Base-by-base conservation (phyloP, 2,888 invertebrate species). In the Sesia apiformis region DNA sequence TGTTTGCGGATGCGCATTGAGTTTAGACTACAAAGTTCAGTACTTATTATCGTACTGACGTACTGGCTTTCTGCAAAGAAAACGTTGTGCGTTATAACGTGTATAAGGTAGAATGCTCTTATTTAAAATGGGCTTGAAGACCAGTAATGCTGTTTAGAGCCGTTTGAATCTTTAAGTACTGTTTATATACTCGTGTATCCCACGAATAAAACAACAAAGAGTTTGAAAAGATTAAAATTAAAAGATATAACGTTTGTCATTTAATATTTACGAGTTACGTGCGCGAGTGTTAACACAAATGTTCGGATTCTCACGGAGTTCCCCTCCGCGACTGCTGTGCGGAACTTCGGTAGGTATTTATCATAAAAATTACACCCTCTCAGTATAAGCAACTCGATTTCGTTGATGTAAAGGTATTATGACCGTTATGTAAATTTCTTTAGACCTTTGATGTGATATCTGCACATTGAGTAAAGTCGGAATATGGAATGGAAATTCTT, bases 301-400 rank as follows among this genome's bases (percentile, higher is more conserved):
- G n/a, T 46, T 46, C 46, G 8, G 23, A 46, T 46, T 46, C 46
- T 46, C 46, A 46, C 46, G 46, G 23, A 46, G 46, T 58, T 58
- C 56, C 53, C 56, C 54, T 23, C 8, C 53, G 38, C 55, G 56
- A 59, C 62, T 60, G 40, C 56, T 43, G 53, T 46, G 3, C 8
- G 23, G 23, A 46, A 46, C 8, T 46, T 46, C 23, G 23, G 8
- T 46, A 8, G 8, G 23, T 69, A 67, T 68, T 67, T 69, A 63
- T 67, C 69, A 69, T 63, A 64, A 70, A 70, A 70, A 71, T 68
- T 70, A 70, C 69, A 57, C 59, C 23, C 23, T 23, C 23, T 23
- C 23, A 23, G 23, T 23, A 23, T 23, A 23, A 23, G 2, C 23
- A 23, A 23, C 23, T 23, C 23, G 23, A 23, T 23, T 23, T 23